These are phyloP conservation scores for Champsocephalus esox DNA, from an alignment of 2,797 vertebrate species.

Conservation along the genomic window DNA sequence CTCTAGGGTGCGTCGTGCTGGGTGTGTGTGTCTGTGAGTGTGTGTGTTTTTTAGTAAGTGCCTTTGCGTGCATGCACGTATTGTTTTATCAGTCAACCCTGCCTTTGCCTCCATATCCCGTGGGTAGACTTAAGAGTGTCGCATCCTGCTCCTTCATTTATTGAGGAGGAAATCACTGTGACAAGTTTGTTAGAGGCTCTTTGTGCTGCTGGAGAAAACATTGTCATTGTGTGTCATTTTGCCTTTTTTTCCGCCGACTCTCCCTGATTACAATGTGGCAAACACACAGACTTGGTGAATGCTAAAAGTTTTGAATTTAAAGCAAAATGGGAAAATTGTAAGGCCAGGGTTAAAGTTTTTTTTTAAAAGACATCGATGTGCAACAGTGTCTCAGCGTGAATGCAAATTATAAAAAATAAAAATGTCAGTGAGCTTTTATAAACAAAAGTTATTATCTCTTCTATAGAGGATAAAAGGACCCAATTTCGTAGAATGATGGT, in stretches of 20 bases:
- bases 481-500: conserved; percentile 7
- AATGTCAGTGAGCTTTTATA: conserved; percentile 17
- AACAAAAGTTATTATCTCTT: conserved; percentile 20
- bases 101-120: conserved; percentile 67
- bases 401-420: conserved; percentile 32
- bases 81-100: conserved; percentile 77
- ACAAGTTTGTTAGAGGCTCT: conserved; percentile 73
- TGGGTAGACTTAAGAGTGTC: conserved; percentile 66
- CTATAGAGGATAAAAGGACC: conserved; percentile 4
- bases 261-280: conserved; percentile 64
- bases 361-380: conserved; percentile 23
- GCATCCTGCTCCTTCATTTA: conserved; percentile 65
- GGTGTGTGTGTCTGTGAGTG: conserved; percentile 37
- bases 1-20: conserved; percentile 64
- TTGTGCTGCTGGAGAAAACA: conserved; percentile 73
- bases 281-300: conserved; percentile 44
- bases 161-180: conserved; percentile 74
- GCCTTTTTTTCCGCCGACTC: conserved; percentile 25
- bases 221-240: conserved; percentile 70
- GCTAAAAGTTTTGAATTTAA: conserved; percentile 42
- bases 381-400: conserved; percentile 25
- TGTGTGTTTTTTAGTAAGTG: conserved; percentile 41
- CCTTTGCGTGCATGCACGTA: conserved; percentile 56
- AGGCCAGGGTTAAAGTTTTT: conserved; percentile 29
- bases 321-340: conserved; percentile 22